Percentiles rank a stretch among this genome's conserved stretches.
phyloP scores from a whole-genome alignment of 2,888 invertebrate genomes.

The Dynastes grantii region DNA sequence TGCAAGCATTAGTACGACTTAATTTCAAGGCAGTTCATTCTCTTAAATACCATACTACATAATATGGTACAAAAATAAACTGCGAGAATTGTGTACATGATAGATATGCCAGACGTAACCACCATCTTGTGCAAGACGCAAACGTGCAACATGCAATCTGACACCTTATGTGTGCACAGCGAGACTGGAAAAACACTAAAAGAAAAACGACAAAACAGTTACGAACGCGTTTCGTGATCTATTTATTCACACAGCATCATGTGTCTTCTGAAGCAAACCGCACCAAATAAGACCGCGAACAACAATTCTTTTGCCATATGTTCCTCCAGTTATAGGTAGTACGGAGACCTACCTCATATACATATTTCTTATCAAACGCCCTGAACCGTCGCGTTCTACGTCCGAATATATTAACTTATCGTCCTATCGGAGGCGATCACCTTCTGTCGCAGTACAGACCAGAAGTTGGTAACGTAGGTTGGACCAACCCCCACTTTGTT shows the following conservation, averaged over 20 bases:
- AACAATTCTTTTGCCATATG: conserved; percentile 40
- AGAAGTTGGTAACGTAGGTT: conserved; percentile 29
- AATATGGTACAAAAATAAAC: conserved; percentile 1
- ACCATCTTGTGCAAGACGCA: conserved; percentile 18
- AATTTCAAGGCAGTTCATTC: no score
- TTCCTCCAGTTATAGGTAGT: conserved; percentile 10
- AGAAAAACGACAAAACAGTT: conserved; percentile 22
- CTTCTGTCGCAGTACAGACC: conserved; percentile 39
- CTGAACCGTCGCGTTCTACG: conserved; percentile 50
- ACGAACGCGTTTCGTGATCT: conserved; percentile 37
- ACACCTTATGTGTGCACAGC: conserved; percentile 34
- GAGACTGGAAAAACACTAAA: conserved; percentile 24
- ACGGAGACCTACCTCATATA: conserved; percentile 35
- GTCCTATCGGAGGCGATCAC: conserved; percentile 58
- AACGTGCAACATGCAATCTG: conserved; percentile 36
- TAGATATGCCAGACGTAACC: conserved; percentile 26
- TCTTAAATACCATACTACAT: no score
- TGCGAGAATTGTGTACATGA: neutral
- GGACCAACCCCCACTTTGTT: conserved; percentile 34
- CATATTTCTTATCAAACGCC: conserved; percentile 53
- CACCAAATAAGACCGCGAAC: conserved; percentile 42
- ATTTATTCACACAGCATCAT: conserved; percentile 35
- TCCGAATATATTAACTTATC: conserved; percentile 61
- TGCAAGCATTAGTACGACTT: no score
- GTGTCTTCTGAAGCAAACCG: conserved; percentile 40